These are phyloP conservation scores for Glandiceps talaboti DNA, from an alignment of 53 echinoderm and acorn worm species.

Conservation along the genomic window DNA sequence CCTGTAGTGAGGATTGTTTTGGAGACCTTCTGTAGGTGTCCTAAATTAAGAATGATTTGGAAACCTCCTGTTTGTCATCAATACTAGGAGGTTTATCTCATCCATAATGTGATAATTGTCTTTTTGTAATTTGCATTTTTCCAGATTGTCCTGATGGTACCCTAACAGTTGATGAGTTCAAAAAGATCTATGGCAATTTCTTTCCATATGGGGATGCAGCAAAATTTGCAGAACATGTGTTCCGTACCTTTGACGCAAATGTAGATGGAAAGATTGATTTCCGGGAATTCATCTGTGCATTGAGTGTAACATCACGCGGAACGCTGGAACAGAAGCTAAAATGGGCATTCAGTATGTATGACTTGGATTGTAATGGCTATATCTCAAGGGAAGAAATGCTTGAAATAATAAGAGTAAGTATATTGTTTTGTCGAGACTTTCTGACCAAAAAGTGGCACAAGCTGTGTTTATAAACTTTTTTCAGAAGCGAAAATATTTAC, in stretches of 20 bases:
- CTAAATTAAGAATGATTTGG: too few species aligned
- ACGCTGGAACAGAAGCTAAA: constrained; percentile 83
- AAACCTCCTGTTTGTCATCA: too few species aligned
- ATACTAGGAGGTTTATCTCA: too few species aligned
- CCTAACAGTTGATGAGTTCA: constrained; percentile 90
- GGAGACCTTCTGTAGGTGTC: too few species aligned
- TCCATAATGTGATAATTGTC: too few species aligned
- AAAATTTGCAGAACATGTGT: constrained; percentile 96
- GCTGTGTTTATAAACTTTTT: too few species aligned
- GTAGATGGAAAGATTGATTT: constrained; percentile 89
- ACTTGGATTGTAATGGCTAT: constrained; percentile 90
- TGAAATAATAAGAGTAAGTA: constrained; percentile 79
- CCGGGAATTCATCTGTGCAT: constrained; percentile 94
- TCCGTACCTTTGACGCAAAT: constrained; percentile 96
- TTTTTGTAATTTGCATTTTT: neutral
- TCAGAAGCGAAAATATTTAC: too few species aligned
- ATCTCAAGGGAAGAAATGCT: constrained; percentile 92
- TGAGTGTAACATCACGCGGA: constrained; percentile 84
- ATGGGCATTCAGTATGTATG: constrained; percentile 99
- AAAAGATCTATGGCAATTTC: constrained; percentile 99
- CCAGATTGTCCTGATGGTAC: constrained; percentile 92
- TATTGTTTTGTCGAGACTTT: too few species aligned
- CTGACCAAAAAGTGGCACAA: too few species aligned
- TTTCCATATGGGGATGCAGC: constrained; percentile 98
- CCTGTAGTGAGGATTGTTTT: too few species aligned